Percentiles rank a stretch among this genome's conserved stretches.
These are phyloP conservation scores for Plectropomus leopardus DNA, from an alignment of 2,113 vertebrate species.

Conservation along the genomic window DNA sequence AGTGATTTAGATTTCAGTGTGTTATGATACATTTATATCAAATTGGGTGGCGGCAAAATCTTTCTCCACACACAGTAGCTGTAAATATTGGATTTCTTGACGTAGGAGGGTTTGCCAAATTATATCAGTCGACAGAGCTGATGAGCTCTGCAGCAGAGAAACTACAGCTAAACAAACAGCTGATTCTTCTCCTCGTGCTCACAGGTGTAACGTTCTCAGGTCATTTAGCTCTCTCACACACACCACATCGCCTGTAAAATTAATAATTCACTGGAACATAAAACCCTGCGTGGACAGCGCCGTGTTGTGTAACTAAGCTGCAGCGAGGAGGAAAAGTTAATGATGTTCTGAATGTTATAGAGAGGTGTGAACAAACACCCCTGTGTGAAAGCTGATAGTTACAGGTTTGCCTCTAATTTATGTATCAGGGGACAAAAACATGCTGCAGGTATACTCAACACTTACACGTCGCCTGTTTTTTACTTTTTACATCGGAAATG, in stretches of 20 bases:
- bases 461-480: not conserved
- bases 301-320: not conserved
- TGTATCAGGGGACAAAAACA: too few relatives aligned
- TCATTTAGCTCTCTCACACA: not conserved
- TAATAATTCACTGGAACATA: conserved; percentile 39
- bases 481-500: not conserved
- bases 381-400: not conserved
- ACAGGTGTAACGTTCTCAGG: not conserved
- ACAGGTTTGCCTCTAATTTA: not conserved
- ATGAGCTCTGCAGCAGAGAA: too few relatives aligned
- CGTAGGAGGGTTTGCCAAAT: not conserved
- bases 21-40: too few relatives aligned
- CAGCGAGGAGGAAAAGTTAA: not conserved
- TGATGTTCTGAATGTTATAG: not conserved
- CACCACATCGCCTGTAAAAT: not conserved
- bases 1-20: too few relatives aligned
- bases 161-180: not conserved
- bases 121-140: not conserved
- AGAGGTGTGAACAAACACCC: not conserved
- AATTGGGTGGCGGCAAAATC: too few relatives aligned
- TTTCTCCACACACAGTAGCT: too few relatives aligned
- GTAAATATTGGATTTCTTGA: not conserved
- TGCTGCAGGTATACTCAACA: not conserved
- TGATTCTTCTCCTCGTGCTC: not conserved
- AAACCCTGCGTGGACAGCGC: not conserved